Base-by-base conservation (phyloP, 2,113 vertebrate species). In the Clarias macrocephalus region DNA sequence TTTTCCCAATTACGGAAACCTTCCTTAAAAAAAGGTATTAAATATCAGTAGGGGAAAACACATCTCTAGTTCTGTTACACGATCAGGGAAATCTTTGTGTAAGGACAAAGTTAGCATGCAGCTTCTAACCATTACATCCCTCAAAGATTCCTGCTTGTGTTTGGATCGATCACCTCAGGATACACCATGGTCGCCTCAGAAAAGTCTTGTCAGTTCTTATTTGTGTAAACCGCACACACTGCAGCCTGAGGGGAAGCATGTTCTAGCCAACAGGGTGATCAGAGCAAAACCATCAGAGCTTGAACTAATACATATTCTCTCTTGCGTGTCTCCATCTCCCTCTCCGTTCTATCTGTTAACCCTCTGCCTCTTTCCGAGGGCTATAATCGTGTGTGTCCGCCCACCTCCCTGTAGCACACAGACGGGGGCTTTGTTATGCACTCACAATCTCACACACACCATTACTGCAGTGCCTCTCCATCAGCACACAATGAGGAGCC, bases 341-440 rank as follows among this genome's bases (percentile, higher is more conserved):
- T 59, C 25, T 79, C 56, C 33, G 54, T 48, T 85, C 30, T 68
- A 75, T 80, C 85, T 75, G 54, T 62, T 86, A 65, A 77, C 84
- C 80, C 57, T 81, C 52, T 37, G 72, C 82, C 80, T 84, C 52
- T 83, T 68, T 85, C 48, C 76, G 90, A 93, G 93, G 92, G 88
- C 93, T 94, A 91, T 94, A 95, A 95, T 95, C 92, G 92, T 93
- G 93, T 92, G 92, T 93, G 94, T 94, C 94, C 93, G 60, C 94
- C 95, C 92, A 94, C 93, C 60, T 42, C 54, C 88, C 80, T 92
- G 93, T 92, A 84, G 91, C 89, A 93, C 89, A 91, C 89, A 90
- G 87, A 83, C 82, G 56, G 86, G 66, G 87, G 82, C 90, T 91
- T 92, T 91, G 90, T 93, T 91, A 92, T 88, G 91, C 86, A 86